Percentiles rank a stretch among this genome's conserved stretches.
phyloP scores from a whole-genome alignment of 2,888 invertebrate genomes.

The Heliconius ismenius region DNA sequence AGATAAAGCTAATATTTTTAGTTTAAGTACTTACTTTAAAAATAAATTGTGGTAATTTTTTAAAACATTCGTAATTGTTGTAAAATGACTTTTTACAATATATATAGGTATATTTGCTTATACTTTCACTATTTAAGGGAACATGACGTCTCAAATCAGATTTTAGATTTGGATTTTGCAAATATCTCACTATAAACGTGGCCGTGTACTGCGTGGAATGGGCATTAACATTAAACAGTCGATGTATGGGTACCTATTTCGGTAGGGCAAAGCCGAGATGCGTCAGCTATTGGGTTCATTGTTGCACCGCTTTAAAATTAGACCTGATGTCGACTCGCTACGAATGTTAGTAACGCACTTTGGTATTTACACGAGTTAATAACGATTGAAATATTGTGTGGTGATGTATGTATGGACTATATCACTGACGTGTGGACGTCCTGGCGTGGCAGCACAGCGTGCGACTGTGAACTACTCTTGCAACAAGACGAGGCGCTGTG shows the following conservation, averaged over 20 bases:
- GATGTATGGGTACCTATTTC: constrained; percentile 29
- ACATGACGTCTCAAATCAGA: background rate
- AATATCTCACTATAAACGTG: background rate
- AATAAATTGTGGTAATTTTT: too few species aligned
- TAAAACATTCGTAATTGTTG: background rate
- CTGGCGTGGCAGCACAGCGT: too few species aligned
- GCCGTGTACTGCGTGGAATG: background rate
- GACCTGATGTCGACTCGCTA: constrained; percentile 27
- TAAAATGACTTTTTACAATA: background rate
- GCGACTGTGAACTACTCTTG: too few species aligned
- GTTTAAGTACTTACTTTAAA: too few species aligned
- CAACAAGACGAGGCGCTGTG: too few species aligned
- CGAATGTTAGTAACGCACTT: constrained; percentile 8
- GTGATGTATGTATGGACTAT: background rate
- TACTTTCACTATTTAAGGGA: background rate
- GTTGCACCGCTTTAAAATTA: constrained; percentile 32
- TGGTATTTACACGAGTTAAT: constrained; percentile 16
- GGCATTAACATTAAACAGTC: constrained; percentile 11
- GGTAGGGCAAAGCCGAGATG: constrained; percentile 29
- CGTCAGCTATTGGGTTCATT: constrained; percentile 32
- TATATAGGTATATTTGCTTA: background rate
- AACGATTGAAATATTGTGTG: background rate
- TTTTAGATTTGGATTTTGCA: background rate
- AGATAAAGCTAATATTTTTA: too few species aligned
- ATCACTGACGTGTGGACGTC: background rate